Conservation (phyloP, 2,797 vertebrate species). For the Cuculus canorus region DNA sequence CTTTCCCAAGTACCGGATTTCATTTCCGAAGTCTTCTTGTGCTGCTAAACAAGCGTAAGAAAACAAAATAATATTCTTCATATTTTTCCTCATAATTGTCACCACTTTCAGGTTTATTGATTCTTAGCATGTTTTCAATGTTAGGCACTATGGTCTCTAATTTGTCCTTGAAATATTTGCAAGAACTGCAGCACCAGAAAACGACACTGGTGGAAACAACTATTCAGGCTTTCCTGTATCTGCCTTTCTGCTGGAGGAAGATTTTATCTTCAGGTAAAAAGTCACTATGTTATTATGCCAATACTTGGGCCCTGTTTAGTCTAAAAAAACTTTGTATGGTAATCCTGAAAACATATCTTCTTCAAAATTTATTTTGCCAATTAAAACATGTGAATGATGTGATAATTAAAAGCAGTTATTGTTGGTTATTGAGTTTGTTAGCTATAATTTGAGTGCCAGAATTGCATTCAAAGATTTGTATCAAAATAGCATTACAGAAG, state of each 20-base stretch:
- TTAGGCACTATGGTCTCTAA: neutral
- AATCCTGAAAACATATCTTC: neutral
- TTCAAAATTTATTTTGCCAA: neutral
- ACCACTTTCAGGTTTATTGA: neutral
- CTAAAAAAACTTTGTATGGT: neutral
- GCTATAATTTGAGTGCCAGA: neutral
- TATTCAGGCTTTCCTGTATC: neutral
- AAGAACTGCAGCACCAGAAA: neutral
- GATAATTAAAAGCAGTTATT: neutral
- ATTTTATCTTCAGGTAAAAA: neutral
- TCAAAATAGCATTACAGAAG: neutral
- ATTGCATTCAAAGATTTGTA: neutral
- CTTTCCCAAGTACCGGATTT: neutral
- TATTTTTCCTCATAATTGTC: neutral
- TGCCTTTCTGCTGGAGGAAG: neutral
- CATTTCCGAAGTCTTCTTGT: neutral
- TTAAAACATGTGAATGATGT: neutral
- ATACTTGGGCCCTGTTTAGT: neutral
- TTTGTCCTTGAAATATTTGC: neutral
- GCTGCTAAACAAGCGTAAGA: neutral
- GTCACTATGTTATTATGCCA: neutral
- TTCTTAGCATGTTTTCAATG: neutral
- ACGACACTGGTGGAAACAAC: neutral
- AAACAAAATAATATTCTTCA: neutral
- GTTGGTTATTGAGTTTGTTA: slow-evolving; percentile 3